Evolutionary conservation across 1,140 invertebrate genomes (phyloP), one percentile per base, ranked within the genome.

Genomic region (Coptotermes formosanus): DNA sequence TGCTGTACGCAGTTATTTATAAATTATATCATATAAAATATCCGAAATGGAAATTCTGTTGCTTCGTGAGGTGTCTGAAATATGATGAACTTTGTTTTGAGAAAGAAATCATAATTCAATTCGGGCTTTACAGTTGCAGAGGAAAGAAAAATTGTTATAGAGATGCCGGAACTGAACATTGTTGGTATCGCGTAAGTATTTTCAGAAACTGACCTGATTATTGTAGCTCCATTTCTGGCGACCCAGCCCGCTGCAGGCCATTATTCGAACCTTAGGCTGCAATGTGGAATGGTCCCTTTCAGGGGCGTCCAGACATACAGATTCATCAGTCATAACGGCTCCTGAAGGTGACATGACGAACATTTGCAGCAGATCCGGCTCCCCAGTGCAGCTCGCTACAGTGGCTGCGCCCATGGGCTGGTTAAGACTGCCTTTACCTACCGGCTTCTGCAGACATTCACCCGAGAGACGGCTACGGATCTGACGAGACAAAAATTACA

Each of bases 321-420:
- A 94, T 88, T 96, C 95, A 88, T 96, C 95, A 0, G 94, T 95
- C 93, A 95, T 95, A 85, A 95, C 90, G 45, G 92, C 91, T 1
- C 95, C 95, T 83, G 93, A 92, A 81, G 93, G 91, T 3, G 93
- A 94, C 89, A 96, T 94, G 7, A 97, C 94, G 89, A 96, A 97
- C 92, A 96, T 94, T 89, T 97, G 95, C 87, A 93, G 93, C 25
- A 94, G 91, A 89, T 91, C 90, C 0, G 90, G 86, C 85, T 91
- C 87, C 88, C 90, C 88, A 25, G 92, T 85, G 87, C 94, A 94
- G 43, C 91, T 90, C 25, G 93, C 92, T 0, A 95, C 89, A 19
- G 92, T 91, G 0, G 95, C 93, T 9, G 93, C 91, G 7, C 95
- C 95, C 86, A 93, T 93, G 23, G 94, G 93, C 89, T 94, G 94